Base-by-base conservation (phyloP, 2,113 vertebrate genomes). In the Siniperca chuatsi region DNA sequence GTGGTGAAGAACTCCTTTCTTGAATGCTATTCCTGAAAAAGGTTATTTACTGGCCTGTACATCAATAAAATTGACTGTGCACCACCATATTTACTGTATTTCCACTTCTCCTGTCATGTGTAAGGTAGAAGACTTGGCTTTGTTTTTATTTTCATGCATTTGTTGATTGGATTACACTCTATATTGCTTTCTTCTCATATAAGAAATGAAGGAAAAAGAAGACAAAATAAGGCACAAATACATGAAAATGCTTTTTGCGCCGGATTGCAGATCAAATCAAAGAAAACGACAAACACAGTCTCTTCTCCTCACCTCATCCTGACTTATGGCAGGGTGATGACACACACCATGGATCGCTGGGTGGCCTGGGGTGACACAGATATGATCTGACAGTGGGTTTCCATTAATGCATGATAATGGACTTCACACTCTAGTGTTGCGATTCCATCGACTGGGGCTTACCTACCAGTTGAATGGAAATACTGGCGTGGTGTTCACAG, bases 41-140 rank as follows among this genome's bases (percentile, higher is more conserved):
- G 90, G 85, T 93, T 79, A 71, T 96, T 96, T 87, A 90, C 74
- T 95, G 95, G 95, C 95, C 95, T 96, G 95, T 94, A 94, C 95
- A 97, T 97, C 96, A 98, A 98, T 98, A 98, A 97, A 98, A 95
- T 89, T 96, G 86, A 96, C 80, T 95, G 95, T 97, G 96, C 97
- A 96, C 91, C 93, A 95, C 84, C 46, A 48, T 16, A 89, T 95
- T 90, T 76, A 78, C 73, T 83, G 78, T 77, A 83, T 25, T 11
- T 84, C 48, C 46, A 46, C 37, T 57, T 81, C 64, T 91, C 76
- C 55, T 84, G 67, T 74, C 50, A 78, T 76, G 21, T 75, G 35
- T 69, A 62, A 37, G 35, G 35, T 44, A 3, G 1, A 37, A 2
- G 20, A 13, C 23, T 37, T 42, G 37, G 25, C 18, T 29, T 66